Evolutionary conservation across 2,113 vertebrate genomes (phyloP).

Genomic region (Silurus glanis): DNA sequence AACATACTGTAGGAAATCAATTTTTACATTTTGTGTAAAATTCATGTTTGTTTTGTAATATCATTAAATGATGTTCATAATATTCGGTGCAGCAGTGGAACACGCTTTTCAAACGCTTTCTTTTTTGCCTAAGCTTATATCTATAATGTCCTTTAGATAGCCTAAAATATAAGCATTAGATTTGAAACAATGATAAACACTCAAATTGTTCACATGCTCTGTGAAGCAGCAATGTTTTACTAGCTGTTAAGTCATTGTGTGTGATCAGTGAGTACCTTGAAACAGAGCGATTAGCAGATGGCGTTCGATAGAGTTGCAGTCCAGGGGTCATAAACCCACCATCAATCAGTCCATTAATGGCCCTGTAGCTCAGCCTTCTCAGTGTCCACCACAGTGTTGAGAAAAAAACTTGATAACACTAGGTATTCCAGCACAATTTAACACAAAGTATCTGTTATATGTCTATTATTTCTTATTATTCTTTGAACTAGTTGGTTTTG

Average conservation of each 20-base stretch:
- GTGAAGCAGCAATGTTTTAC: conserved; percentile 29
- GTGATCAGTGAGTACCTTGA: conserved; percentile 31
- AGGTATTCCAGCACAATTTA: neutral
- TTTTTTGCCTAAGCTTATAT: neutral
- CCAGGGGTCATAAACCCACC: conserved; percentile 36
- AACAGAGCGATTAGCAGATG: conserved; percentile 46
- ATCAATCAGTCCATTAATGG: conserved; percentile 52
- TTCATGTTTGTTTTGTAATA: neutral
- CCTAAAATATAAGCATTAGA: neutral
- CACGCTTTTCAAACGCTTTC: neutral
- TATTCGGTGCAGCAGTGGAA: neutral
- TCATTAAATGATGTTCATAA: neutral
- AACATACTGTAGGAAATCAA: neutral
- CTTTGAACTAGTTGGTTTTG: neutral
- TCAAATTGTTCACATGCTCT: neutral
- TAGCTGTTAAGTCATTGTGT: conserved; percentile 22
- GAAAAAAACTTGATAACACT: conserved; percentile 26
- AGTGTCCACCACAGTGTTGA: neutral
- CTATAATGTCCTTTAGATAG: neutral
- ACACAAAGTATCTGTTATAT: neutral
- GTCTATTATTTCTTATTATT: neutral
- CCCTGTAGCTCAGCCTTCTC: conserved; percentile 6
- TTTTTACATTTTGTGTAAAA: neutral
- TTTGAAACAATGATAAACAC: neutral
- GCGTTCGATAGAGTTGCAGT: conserved; percentile 33